Evolutionary conservation across 2,113 vertebrate species (phyloP), one percentile per base, ranked within the genome.

Genomic region (Tetraodon nigroviridis): DNA sequence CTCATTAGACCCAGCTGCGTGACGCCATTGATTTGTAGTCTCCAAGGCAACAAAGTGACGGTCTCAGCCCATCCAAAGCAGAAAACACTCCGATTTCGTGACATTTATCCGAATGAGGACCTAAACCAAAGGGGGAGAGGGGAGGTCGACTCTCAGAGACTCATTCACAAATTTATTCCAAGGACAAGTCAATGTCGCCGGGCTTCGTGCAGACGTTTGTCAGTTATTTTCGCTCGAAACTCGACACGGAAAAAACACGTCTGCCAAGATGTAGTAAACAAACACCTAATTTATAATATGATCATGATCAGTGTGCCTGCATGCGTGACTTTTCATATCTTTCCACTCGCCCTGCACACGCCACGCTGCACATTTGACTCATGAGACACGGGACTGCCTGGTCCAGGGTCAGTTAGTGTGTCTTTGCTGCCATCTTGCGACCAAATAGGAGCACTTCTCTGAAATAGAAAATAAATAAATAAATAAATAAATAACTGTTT

Each of bases 81-180:
- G 64, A 51, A 21, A 37, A 41, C 14, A 57, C 52, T 55, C 71
- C 61, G 58, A 49, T 45, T 67, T 16, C 61, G 80, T 78, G 80
- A 83, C 71, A 74, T 73, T 69, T 52, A 77, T 71, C 60, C 68
- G 71, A 69, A 79, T 67, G 68, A 77, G 64, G 45, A 55, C 6
- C 6, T 13, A 16, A 46, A 17, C 15, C n/a, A n/a, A 17, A 46
- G 44, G 15, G 44, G 44, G 17, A 2, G 37, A 19, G 55, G 24
- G 56, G 21, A 51, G 42, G 42, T 32, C 46, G 18, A 18, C 45
- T 17, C 17, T 17, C 45, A 42, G 59, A 37, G 61, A 40, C 24
- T 75, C 82, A 81, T 84, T 83, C 77, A 84, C 51, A 84, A 79
- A 84, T 79, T 55, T 71, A 73, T 85, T 82, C 54, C 77, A 81